Evolutionary conservation across 2,113 vertebrate genomes (phyloP).

Genomic region (Alces alces): DNA sequence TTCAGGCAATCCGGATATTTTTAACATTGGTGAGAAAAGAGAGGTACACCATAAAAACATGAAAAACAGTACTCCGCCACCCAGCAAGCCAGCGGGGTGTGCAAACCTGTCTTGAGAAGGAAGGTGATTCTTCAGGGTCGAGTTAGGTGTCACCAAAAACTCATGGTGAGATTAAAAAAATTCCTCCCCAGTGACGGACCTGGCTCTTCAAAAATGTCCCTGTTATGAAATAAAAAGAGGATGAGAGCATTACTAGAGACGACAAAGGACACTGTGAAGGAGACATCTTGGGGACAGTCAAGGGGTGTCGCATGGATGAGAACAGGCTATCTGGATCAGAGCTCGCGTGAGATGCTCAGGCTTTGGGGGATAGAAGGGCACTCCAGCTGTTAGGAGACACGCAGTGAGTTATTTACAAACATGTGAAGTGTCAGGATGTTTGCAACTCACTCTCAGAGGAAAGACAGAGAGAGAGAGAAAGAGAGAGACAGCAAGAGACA

Average conservation of each 20-base stretch:
- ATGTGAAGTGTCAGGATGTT: neutral
- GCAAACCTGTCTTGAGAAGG: neutral
- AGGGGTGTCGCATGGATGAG: neutral
- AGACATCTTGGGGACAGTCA: neutral
- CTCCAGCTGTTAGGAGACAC: neutral
- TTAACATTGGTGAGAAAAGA: neutral
- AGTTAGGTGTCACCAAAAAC: neutral
- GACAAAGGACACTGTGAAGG: neutral
- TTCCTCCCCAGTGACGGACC: fast-evolving
- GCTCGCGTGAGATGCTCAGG: neutral
- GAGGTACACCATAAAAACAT: neutral
- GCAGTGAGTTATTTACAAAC: fast-evolving
- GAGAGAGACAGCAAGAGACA: neutral
- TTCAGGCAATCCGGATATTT: neutral
- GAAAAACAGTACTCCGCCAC: fast-evolving
- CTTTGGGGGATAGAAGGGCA: neutral
- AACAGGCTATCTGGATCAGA: neutral
- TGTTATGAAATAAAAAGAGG: neutral
- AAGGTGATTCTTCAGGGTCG: neutral
- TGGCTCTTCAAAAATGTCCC: neutral
- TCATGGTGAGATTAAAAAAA: neutral
- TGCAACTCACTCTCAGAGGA: neutral
- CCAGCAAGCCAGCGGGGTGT: neutral
- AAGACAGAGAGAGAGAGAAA: neutral
- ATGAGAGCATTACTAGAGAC: neutral